Evolutionary conservation across 2,888 invertebrate species (phyloP).

Genomic region (Morpho deidamia): DNA sequence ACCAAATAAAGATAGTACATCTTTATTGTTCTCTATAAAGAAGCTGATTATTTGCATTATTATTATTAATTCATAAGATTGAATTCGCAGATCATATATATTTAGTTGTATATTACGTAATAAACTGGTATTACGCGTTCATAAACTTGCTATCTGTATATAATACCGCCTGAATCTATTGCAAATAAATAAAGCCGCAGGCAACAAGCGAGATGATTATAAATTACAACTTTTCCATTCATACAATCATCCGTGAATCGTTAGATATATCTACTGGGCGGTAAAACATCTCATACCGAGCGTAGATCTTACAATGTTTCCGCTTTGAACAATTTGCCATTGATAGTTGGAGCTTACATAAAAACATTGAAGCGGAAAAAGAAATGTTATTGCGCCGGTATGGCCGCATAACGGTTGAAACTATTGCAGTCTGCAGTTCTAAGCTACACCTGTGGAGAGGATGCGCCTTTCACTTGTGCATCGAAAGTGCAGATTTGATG

Average conservation of each 20-base stretch:
- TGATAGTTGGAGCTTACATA: constrained; percentile 12
- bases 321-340: constrained; percentile 28
- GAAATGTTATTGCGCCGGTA: constrained; percentile 32
- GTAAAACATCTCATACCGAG: constrained; percentile 24
- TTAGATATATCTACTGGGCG: constrained; percentile 20
- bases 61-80: no score
- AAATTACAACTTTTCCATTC: constrained; percentile 13
- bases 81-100: neutral
- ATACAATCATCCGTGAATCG: constrained; percentile 28
- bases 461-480: constrained; percentile 72
- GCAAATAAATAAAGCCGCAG: constrained; percentile 8
- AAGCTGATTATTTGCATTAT: no score
- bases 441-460: constrained; percentile 46
- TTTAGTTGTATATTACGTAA: neutral
- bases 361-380: constrained; percentile 16
- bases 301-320: constrained; percentile 23
- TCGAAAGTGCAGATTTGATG: constrained; percentile 73
- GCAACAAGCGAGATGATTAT: constrained; percentile 7
- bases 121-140: constrained; percentile 6
- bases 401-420: constrained; percentile 34
- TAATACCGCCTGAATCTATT: neutral
- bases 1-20: no score
- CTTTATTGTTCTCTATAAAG: no score
- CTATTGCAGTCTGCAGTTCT: constrained; percentile 16
- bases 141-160: constrained; percentile 4